Evolutionary conservation across 1,140 invertebrate species (phyloP).

Genomic region (Arion vulgaris): DNA sequence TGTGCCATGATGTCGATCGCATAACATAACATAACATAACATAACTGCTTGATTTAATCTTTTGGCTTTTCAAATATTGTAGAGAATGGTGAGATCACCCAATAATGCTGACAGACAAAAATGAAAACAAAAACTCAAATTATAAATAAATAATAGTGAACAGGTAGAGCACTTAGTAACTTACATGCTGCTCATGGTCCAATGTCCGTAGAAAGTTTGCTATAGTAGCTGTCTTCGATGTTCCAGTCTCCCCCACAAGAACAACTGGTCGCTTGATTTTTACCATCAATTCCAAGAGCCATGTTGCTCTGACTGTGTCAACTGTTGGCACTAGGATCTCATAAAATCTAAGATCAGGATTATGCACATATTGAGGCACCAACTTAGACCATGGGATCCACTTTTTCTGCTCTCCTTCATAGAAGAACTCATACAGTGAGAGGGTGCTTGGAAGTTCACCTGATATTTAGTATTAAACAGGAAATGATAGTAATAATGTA

Average conservation of each 20-base stretch:
- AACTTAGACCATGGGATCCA: constrained; percentile 90
- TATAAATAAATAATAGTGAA: too few species aligned
- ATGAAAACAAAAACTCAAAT: neutral
- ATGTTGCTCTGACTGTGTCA: constrained; percentile 85
- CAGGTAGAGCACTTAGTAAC: too few species aligned
- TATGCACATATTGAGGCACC: constrained; percentile 83
- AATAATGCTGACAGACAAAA: neutral
- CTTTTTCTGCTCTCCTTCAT: constrained; percentile 78
- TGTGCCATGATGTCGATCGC: too few species aligned
- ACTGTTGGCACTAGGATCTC: constrained; percentile 91
- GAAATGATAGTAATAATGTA: neutral
- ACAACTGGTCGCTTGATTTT: constrained; percentile 84
- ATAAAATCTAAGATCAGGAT: constrained; percentile 80
- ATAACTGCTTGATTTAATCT: too few species aligned
- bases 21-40: too few species aligned
- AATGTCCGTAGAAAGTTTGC: constrained; percentile 84
- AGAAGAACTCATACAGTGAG: constrained; percentile 86
- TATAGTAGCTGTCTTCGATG: constrained; percentile 91
- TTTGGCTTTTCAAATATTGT: too few species aligned
- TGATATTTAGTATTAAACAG: constrained; percentile 54
- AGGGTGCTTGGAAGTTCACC: constrained; percentile 81
- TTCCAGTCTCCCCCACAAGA: constrained; percentile 89
- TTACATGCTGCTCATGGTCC: constrained; percentile 80
- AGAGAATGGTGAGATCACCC: neutral
- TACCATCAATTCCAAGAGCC: constrained; percentile 86